Percentiles rank a stretch among this genome's conserved stretches.
phyloP scores from a whole-genome alignment of 1,140 invertebrate species.

The Micrasema longulum region DNA sequence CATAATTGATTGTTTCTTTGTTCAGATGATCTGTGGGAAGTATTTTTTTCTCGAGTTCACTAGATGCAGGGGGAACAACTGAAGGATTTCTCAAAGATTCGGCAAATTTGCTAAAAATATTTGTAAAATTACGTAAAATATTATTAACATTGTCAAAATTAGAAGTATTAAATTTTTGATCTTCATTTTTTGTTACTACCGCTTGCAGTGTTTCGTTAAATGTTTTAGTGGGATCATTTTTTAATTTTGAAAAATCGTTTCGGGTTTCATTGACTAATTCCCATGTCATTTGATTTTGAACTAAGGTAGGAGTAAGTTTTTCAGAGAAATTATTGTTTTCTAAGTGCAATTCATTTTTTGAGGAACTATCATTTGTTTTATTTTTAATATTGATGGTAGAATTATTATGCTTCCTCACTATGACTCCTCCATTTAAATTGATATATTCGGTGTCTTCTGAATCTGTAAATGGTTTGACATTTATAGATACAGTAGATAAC shows the following conservation, averaged over 20 bases:
- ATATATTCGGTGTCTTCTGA: conserved; percentile 46
- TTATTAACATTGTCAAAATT: conserved; percentile 30
- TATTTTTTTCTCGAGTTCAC: too few species aligned
- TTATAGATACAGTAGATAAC: conserved; percentile 62
- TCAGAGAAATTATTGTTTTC: not conserved
- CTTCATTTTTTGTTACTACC: conserved; percentile 66
- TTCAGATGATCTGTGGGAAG: not conserved
- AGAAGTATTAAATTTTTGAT: not conserved
- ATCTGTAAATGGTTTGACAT: conserved; percentile 58
- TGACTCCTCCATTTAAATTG: conserved; percentile 60
- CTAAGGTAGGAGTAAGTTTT: conserved; percentile 46
- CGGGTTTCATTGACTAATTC: conserved; percentile 65
- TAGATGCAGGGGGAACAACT: not conserved
- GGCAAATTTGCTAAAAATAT: conserved; percentile 48
- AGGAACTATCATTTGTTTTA: conserved; percentile 2
- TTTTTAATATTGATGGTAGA: conserved; percentile 26
- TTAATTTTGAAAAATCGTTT: conserved; percentile 59
- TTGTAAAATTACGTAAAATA: conserved; percentile 44
- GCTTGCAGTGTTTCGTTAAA: conserved; percentile 68
- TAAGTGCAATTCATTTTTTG: too few species aligned
- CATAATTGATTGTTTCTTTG: not conserved
- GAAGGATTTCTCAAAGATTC: conserved; percentile 40
- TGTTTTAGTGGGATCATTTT: conserved; percentile 63
- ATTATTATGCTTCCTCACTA: conserved; percentile 50
- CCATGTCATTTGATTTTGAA: conserved; percentile 62